Evolutionary conservation across 2,113 vertebrate genomes (phyloP), one percentile per base, ranked within the genome.

Genomic region (Prionailurus bengalensis): DNA sequence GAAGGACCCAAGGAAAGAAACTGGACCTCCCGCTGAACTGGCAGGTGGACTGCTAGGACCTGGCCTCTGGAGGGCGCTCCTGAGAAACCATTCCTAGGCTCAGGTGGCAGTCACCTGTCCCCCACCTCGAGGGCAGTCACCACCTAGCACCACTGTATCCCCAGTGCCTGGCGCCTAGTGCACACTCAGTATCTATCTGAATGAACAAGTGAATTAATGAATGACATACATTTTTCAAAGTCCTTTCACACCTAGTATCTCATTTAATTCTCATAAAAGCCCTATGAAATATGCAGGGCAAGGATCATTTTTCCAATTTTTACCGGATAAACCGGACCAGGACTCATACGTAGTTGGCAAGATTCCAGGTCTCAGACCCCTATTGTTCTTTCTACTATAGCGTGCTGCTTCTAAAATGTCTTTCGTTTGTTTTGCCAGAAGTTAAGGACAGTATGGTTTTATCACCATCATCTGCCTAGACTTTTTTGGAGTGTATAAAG

Each of bases 371-470:
- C 68, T 91, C 29, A 13, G 21, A 45, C 13, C 70, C 27, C 13
- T 45, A 15, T 23, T 16, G 36, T n/a, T 33, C 71, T 66, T 63
- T 76, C 94, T 53, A 0, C 36, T 5, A 7, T 0, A 45, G 19
- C 23, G 21, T 9, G 36, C 29, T 13, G 36, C 94, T 88, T 91
- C 90, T 14, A 25, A 55, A 91, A 45, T 3, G 9, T 4, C 36
- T 71, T 78, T 89, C 23, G 21, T 71, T 68, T 84, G 74, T 83
- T 95, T 80, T 76, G 65, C 85, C 53, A 82, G 76, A 76, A 92
- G 92, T 58, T 58, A 61, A 97, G 90, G 81, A 84, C 58, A 73
- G 63, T n/a, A 61, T 13, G 55, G 90, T 76, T 93, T 87, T 68
- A 58, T 73, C 61, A 25, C 36, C 31, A 36, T 74, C n/a, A 7